These are phyloP conservation scores for Hemithea aestivaria DNA, from an alignment of 2,888 invertebrate genomes.

Conservation along the genomic window DNA sequence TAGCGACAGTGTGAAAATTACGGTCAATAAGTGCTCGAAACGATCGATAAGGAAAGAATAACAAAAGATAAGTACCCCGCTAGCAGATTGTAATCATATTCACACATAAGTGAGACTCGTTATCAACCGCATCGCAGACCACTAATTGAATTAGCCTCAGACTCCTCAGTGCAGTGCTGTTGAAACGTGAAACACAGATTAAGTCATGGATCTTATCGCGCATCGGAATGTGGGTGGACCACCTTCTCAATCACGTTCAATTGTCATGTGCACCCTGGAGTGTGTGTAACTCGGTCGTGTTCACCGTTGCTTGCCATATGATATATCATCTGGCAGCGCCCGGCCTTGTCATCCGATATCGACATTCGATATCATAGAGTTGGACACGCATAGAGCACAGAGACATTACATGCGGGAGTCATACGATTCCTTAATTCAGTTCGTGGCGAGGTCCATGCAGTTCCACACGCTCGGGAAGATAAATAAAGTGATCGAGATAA, in stretches of 20 bases:
- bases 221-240: conserved; percentile 42
- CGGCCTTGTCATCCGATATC: conserved; percentile 68
- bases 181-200: conserved; percentile 41
- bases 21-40: conserved; percentile 27
- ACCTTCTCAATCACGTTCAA: conserved; percentile 39
- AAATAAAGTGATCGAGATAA: conserved; percentile 21
- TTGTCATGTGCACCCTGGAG: conserved; percentile 35
- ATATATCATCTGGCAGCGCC: conserved; percentile 62
- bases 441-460: conserved; percentile 39
- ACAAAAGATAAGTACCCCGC: conserved; percentile 25
- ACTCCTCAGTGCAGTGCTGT: conserved; percentile 7
- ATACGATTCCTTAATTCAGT: conserved; percentile 49
- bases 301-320: conserved; percentile 69
- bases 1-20: conserved; percentile 30
- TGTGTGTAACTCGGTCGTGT: conserved; percentile 54
- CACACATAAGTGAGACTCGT: conserved; percentile 11
- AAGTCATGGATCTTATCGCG: conserved; percentile 42
- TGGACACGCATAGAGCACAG: conserved; percentile 59
- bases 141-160: conserved; percentile 18
- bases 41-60: conserved; percentile 25
- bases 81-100: conserved; percentile 19
- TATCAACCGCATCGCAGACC: conserved; percentile 4
- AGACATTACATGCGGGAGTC: conserved; percentile 51
- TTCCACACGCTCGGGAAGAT: conserved; percentile 44
- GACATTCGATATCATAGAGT: conserved; percentile 57